Percentiles rank a stretch among this genome's conserved stretches.
These are phyloP conservation scores for Cheiracanthium punctorium DNA, from an alignment of 2,888 invertebrate genomes.

Conservation along the genomic window DNA sequence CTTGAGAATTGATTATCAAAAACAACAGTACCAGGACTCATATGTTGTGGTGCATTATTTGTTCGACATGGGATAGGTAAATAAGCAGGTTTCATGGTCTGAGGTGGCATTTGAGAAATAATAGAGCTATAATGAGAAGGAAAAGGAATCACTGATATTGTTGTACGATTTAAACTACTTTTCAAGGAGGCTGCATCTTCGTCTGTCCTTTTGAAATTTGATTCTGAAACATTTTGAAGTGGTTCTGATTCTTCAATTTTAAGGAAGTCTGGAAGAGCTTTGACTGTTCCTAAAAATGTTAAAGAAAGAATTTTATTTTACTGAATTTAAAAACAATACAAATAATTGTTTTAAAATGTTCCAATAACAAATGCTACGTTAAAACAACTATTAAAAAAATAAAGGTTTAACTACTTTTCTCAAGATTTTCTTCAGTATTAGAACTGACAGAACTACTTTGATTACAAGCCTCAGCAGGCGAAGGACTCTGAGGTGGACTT, in stretches of 20 bases:
- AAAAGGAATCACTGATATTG: slow-evolving; percentile 57
- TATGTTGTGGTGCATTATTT: slow-evolving; percentile 40
- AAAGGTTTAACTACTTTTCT: slow-evolving; percentile 62
- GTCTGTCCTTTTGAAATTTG: slow-evolving; percentile 48
- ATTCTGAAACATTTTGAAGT: slow-evolving; percentile 23
- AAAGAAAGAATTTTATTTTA: neutral
- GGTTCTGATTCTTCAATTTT: slow-evolving; percentile 47
- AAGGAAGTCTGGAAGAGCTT: slow-evolving; percentile 24
- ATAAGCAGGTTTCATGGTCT: slow-evolving; percentile 55
- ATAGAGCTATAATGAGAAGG: slow-evolving; percentile 50
- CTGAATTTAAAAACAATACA: too few species aligned
- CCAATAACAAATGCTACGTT: too few species aligned
- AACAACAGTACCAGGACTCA: slow-evolving; percentile 61
- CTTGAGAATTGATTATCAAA: slow-evolving; percentile 67
- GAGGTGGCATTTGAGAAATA: slow-evolving; percentile 57
- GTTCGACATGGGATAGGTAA: slow-evolving; percentile 62
- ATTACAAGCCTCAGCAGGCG: slow-evolving; percentile 57
- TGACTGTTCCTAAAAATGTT: neutral
- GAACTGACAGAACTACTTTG: slow-evolving; percentile 63
- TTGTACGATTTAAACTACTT: slow-evolving; percentile 41
- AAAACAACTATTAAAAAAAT: too few species aligned
- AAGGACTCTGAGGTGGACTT: slow-evolving; percentile 70
- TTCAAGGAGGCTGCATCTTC: slow-evolving; percentile 34
- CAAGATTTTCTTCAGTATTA: slow-evolving; percentile 61
- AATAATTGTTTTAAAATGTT: too few species aligned